Conservation (phyloP, 2,797 vertebrate genomes). For the Myiotriccus ornatus region DNA sequence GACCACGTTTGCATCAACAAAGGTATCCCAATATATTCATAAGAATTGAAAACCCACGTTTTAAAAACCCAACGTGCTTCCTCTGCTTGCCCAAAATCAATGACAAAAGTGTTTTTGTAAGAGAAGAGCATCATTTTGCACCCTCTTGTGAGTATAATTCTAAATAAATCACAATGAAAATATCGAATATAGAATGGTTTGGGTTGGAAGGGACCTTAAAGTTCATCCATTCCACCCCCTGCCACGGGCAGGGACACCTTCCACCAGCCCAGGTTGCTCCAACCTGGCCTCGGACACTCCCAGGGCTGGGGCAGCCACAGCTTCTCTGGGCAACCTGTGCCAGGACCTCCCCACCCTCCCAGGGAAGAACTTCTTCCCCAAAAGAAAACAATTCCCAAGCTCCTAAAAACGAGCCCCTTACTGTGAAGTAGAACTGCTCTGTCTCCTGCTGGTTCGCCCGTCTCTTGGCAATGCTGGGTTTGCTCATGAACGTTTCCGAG, state of each 20-base stretch:
- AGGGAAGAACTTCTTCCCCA: neutral
- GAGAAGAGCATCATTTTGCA: neutral
- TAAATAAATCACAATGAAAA: neutral
- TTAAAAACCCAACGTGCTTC: neutral
- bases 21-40: neutral
- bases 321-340: neutral
- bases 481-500: conserved; percentile 97
- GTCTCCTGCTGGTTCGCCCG: conserved; percentile 98
- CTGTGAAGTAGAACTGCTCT: conserved; percentile 98
- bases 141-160: neutral
- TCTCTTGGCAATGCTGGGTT: conserved; percentile 95
- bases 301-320: neutral
- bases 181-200: neutral
- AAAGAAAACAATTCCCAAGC: neutral
- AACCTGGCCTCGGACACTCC: neutral
- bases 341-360: neutral
- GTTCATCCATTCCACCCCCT: neutral
- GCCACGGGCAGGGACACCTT: neutral
- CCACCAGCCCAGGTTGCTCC: neutral
- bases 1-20: neutral
- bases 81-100: neutral
- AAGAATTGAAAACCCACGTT: neutral
- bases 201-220: neutral
- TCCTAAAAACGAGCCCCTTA: conserved; percentile 57
- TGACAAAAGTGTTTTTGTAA: neutral